Conservation (phyloP, 2,113 vertebrate species). For the Sinocyclocheilus anophthalmus region DNA sequence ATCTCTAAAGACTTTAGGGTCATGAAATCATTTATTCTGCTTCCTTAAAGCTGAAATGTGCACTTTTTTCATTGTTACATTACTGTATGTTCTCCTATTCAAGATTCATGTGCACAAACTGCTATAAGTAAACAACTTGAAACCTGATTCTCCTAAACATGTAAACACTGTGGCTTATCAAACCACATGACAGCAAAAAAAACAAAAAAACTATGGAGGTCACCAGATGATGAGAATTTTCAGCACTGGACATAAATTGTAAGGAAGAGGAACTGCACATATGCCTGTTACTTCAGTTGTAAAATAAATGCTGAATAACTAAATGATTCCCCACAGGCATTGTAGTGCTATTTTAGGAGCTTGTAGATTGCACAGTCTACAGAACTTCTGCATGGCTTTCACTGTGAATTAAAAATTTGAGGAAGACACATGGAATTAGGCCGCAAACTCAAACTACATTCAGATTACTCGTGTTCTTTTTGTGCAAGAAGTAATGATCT, state of each 20-base stretch:
- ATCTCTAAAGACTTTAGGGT: too few species aligned
- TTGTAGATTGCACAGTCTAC: too few species aligned
- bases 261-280: neutral
- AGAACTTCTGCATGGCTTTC: conserved; percentile 23
- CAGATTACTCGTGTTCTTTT: conserved; percentile 34
- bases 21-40: too few species aligned
- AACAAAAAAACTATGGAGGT: too few species aligned
- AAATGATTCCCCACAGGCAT: conserved; percentile 8
- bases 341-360: conserved; percentile 15
- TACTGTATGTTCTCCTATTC: neutral
- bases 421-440: conserved; percentile 61
- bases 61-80: neutral
- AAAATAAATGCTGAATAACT: neutral
- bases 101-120: neutral
- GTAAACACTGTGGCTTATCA: too few species aligned
- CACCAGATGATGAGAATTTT: too few species aligned
- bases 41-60: neutral
- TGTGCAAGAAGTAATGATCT: neutral
- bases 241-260: neutral
- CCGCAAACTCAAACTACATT: conserved; percentile 31
- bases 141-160: too few species aligned
- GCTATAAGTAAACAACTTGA: too few species aligned
- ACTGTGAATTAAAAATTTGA: conserved; percentile 63
- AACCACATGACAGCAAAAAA: too few species aligned
- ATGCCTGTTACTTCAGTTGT: neutral